Base-by-base conservation (phyloP, 1,140 invertebrate species). In the Solenopsis fugax region DNA sequence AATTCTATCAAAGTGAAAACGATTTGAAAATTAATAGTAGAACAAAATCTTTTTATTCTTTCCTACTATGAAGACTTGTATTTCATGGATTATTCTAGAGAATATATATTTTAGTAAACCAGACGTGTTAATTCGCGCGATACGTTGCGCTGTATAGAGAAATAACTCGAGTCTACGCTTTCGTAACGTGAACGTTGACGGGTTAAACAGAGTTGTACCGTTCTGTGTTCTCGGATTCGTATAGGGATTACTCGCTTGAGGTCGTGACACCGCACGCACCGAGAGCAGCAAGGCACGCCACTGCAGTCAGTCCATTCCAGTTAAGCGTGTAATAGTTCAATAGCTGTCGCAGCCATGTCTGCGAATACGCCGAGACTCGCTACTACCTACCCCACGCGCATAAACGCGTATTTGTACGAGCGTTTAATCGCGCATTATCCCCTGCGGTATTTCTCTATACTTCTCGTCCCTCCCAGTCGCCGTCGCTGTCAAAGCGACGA, bases 261-360 rank as follows among this genome's bases (percentile, higher is more conserved):
- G 89, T 91, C 84, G 89, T 75, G 72, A 85, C 41, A 76, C 80
- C 67, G 67, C 77, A 88, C 89, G 82, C 89, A 88, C 45, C 80
- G 84, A 84, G 75, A 89, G 85, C 80, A 88, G 87, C 89, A 88
- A 78, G 85, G 84, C 87, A 93, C 92, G 89, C 88, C 93, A 91
- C 90, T 93, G 90, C 89, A 91, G 91, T 92, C 87, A 91, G 86
- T 90, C 76, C 86, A 85, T 76, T 92, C 91, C 92, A 93, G 89
- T 95, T 93, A 91, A 93, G 93, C 93, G 90, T 94, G 92, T 94
- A 94, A 95, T 95, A 93, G 93, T 93, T 93, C 94, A 91, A 93
- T 93, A 92, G 91, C 65, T 90, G 90, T 93, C 92, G 90, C 75
- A 80, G 76, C 89, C 81, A 64, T 90, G 87, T 90, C 88, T 89